Evolutionary conservation across 2,797 vertebrate genomes (phyloP).

Genomic region (Amblyraja radiata): DNA sequence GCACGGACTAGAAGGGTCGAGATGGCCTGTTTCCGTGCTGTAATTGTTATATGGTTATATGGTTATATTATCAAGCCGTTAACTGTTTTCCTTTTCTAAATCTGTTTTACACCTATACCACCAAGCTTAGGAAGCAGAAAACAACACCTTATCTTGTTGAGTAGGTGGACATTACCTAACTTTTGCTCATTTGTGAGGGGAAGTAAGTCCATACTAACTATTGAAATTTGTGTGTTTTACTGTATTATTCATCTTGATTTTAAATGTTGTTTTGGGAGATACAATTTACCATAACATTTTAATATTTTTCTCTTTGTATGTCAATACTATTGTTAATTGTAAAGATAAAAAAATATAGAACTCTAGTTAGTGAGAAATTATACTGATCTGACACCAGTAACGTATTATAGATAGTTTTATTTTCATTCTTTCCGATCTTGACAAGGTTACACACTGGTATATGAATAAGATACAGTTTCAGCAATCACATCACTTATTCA

Average conservation of each 20-base stretch:
- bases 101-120: not conserved
- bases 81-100: not conserved
- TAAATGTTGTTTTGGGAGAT: not conserved
- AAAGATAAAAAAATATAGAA: not conserved
- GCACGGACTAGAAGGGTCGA: too few species aligned
- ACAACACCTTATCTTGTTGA: not conserved
- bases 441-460: conserved; percentile 41
- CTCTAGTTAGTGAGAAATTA: too few species aligned
- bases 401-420: conserved; percentile 8
- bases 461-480: conserved; percentile 56
- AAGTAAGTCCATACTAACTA: not conserved
- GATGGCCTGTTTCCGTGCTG: too few species aligned
- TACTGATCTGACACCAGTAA: not conserved
- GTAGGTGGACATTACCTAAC: not conserved
- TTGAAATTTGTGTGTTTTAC: not conserved
- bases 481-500: conserved; percentile 65
- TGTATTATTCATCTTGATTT: not conserved
- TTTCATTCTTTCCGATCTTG: conserved; percentile 17
- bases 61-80: not conserved
- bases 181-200: not conserved
- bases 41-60: too few species aligned
- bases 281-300: not conserved
- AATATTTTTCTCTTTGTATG: not conserved
- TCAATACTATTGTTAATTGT: not conserved
- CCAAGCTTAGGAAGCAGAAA: not conserved